These are phyloP conservation scores for Aethina tumida DNA, from an alignment of 1,140 invertebrate species.

Conservation along the genomic window DNA sequence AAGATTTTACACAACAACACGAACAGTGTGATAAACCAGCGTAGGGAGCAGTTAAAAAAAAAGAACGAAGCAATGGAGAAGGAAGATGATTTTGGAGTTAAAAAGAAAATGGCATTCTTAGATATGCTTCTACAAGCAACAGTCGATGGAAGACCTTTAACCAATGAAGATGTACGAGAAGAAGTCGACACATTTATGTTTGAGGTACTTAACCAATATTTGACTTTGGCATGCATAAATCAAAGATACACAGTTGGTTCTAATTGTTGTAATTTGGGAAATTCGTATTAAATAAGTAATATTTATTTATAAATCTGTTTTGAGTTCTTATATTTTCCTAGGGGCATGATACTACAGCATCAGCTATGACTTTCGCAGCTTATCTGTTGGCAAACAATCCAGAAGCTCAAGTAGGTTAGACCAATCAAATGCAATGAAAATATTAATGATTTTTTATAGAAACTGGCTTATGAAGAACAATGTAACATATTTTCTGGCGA, in stretches of 20 bases:
- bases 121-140: slow-evolving; percentile 59
- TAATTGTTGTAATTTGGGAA: background rate
- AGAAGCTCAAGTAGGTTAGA: slow-evolving; percentile 28
- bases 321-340: slow-evolving; percentile 33
- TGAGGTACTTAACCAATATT: slow-evolving; percentile 46
- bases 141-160: slow-evolving; percentile 44
- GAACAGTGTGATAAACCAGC: slow-evolving; percentile 27
- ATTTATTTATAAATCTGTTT: background rate
- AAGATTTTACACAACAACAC: slow-evolving; percentile 59
- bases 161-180: slow-evolving; percentile 59
- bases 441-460: slow-evolving; percentile 33
- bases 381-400: slow-evolving; percentile 31
- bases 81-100: slow-evolving; percentile 31
- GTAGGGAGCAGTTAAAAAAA: slow-evolving; percentile 26
- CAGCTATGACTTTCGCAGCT: slow-evolving; percentile 32
- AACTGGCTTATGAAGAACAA: slow-evolving; percentile 53
- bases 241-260: background rate
- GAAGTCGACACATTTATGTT: slow-evolving; percentile 83
- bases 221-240: background rate
- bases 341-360: slow-evolving; percentile 56
- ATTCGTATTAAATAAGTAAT: background rate
- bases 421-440: background rate
- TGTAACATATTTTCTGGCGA: slow-evolving; percentile 46
- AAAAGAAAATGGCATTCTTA: slow-evolving; percentile 57
- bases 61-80: slow-evolving; percentile 5